Percentiles rank a stretch among this genome's conserved stretches.
Conservation (phyloP, 23 tunicate genomes). For the Diplosoma virens region DNA sequence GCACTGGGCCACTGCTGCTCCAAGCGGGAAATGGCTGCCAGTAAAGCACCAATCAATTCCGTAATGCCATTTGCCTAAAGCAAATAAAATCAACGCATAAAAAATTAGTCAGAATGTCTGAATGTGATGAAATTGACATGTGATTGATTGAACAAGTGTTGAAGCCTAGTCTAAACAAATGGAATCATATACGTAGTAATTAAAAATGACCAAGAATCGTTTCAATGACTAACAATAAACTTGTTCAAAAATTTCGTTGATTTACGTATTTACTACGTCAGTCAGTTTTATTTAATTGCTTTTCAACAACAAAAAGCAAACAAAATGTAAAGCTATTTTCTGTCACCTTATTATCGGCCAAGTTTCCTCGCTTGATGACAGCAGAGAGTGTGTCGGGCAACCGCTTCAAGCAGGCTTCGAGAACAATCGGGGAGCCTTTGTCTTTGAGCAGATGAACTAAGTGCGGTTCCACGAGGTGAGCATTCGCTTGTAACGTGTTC, state of each 20-base stretch:
- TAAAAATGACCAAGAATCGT: too few relatives aligned
- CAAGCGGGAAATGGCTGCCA: constrained; percentile 44
- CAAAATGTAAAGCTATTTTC: too few relatives aligned
- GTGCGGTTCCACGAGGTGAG: constrained; percentile 46
- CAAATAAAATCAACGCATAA: too few relatives aligned
- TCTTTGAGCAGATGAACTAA: constrained; percentile 59
- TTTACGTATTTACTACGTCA: too few relatives aligned
- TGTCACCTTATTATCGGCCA: constrained; percentile 65
- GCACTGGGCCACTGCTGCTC: constrained; percentile 72
- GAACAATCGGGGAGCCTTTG: constrained; percentile 39
- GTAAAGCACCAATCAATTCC: constrained; percentile 55
- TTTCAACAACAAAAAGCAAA: too few relatives aligned
- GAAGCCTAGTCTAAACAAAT: too few relatives aligned
- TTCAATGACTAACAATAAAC: too few relatives aligned
- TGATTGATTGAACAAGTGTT: too few relatives aligned
- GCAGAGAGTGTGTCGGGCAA: constrained; percentile 60
- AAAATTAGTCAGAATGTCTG: too few relatives aligned
- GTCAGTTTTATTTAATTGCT: too few relatives aligned
- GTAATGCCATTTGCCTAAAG: constrained; percentile 48
- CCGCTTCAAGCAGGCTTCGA: constrained; percentile 51
- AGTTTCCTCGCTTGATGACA: constrained; percentile 59
- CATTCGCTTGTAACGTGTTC: constrained; percentile 51
- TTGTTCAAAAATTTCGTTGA: too few relatives aligned
- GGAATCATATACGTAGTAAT: too few relatives aligned
- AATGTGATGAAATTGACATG: background rate